These are phyloP conservation scores for Clivina fossor DNA, from an alignment of 2,888 invertebrate genomes.

Conservation along the genomic window DNA sequence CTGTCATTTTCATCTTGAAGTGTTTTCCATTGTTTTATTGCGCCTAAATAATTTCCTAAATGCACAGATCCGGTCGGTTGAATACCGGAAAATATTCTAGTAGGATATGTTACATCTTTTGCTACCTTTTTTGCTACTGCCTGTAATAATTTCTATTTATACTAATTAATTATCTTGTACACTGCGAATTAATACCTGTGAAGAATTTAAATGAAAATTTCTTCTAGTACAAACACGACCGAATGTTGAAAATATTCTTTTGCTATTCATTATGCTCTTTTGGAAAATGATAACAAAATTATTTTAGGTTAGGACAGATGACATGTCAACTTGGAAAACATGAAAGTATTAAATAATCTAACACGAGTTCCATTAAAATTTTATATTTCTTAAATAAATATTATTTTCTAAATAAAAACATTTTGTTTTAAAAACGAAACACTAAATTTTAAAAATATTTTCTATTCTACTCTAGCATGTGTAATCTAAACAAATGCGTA, in stretches of 20 bases:
- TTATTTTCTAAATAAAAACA: too few relatives aligned
- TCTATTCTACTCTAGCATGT: constrained; percentile 14
- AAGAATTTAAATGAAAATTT: constrained; percentile 10
- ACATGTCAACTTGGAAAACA: background rate
- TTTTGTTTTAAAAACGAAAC: constrained; percentile 6
- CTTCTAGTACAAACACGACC: constrained; percentile 2
- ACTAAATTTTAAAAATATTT: constrained; percentile 17
- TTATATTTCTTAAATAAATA: constrained; percentile 10
- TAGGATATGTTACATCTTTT: constrained; percentile 53
- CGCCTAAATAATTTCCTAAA: constrained; percentile 96
- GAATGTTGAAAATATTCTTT: constrained; percentile 9
- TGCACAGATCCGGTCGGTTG: constrained; percentile 96
- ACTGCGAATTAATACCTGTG: too few relatives aligned
- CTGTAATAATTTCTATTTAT: too few relatives aligned
- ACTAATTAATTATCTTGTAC: too few relatives aligned
- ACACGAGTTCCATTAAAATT: background rate
- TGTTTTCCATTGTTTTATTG: constrained; percentile 81
- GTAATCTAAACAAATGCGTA: constrained; percentile 24
- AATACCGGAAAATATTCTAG: constrained; percentile 85
- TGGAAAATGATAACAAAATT: background rate
- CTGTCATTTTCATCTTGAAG: constrained; percentile 73
- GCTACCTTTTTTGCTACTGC: background rate
- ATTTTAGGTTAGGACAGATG: too few relatives aligned
- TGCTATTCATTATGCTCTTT: constrained; percentile 9
- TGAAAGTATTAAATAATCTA: background rate